Evolutionary conservation across 2,113 vertebrate species (phyloP), one percentile per base, ranked within the genome.

Genomic region (Conger conger): DNA sequence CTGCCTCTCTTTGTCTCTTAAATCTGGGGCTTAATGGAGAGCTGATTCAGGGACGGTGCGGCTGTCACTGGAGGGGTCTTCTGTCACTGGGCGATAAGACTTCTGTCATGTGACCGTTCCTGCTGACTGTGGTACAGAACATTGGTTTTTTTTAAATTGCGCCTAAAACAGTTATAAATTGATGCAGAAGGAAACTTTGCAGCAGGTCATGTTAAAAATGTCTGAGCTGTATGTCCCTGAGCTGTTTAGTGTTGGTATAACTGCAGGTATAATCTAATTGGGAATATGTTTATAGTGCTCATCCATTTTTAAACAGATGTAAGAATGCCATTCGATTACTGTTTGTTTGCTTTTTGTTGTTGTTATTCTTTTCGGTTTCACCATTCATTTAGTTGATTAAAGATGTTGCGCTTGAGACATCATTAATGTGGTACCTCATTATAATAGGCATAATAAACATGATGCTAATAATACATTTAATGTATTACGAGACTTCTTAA

Each of bases 251-350:
- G 38, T 42, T 37, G 38, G 15, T 23, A 36, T 3, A 4, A 2
- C 78, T 20, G 20, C 40, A 23, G 9, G 23, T 38, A 6, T 30
- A 9, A 16, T 15, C 79, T 45, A 80, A 80, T 40, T 38, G 20
- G 6, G 27, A 30, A 6, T 30, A 7, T 80, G 27, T 33, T 30
- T 82, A 89, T 84, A 83, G 30, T 81, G 68, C 87, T 88, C 87
- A 91, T 91, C 89, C 91, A 90, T 92, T 91, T 90, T 83, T 90
- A 90, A 87, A 92, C 92, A 60, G 90, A 88, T 92, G 90, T 88
- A 89, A 91, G 90, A 92, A 92, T 94, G 92, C 91, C 93, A 93
- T 94, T 94, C 90, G 92, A 94, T 93, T 94, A 93, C 79, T 76
- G 23, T 92, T 93, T 94, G 93, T 89, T 93, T 94, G 93, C 94